These are phyloP conservation scores for Ectropis crepuscularia DNA, from an alignment of 2,888 invertebrate genomes.

Conservation along the genomic window DNA sequence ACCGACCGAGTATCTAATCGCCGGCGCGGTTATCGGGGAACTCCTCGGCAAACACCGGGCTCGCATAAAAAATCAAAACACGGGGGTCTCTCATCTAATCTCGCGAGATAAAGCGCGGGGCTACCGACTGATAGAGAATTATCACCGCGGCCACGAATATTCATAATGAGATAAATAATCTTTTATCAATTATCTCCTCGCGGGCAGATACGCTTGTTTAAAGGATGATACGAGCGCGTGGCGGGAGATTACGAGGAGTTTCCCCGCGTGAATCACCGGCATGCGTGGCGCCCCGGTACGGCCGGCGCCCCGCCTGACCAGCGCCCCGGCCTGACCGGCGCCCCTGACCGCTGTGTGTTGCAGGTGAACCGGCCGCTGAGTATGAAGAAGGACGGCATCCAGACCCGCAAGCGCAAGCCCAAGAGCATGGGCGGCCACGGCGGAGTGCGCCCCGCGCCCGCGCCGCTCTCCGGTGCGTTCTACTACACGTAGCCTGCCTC, in stretches of 20 bases:
- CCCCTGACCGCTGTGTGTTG: constrained; percentile 38
- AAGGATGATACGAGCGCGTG: constrained; percentile 78
- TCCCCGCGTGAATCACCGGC: constrained; percentile 51
- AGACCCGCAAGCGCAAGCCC: constrained; percentile 97
- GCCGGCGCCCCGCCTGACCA: too few relatives aligned
- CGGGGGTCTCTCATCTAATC: constrained; percentile 82
- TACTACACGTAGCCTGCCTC: constrained; percentile 26
- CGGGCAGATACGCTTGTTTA: constrained; percentile 81
- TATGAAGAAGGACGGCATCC: constrained; percentile 99
- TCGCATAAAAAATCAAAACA: constrained; percentile 82
- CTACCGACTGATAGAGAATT: constrained; percentile 84
- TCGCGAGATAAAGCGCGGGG: constrained; percentile 82
- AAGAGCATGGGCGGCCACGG: constrained; percentile 85
- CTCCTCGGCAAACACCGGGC: constrained; percentile 83
- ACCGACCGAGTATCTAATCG: constrained; percentile 74
- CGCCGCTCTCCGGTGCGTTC: constrained; percentile 70
- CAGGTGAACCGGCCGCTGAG: constrained; percentile 97
- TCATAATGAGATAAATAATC: constrained; percentile 85
- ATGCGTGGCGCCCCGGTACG: too few relatives aligned
- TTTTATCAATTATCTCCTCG: constrained; percentile 84
- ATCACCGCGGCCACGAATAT: constrained; percentile 81
- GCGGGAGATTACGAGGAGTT: constrained; percentile 75
- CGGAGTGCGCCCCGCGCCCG: constrained; percentile 58
- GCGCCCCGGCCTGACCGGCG: too few relatives aligned
- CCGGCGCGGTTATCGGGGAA: constrained; percentile 79